Evolutionary conservation across 2,888 invertebrate species (phyloP).

Genomic region (Drosophila borealis): DNA sequence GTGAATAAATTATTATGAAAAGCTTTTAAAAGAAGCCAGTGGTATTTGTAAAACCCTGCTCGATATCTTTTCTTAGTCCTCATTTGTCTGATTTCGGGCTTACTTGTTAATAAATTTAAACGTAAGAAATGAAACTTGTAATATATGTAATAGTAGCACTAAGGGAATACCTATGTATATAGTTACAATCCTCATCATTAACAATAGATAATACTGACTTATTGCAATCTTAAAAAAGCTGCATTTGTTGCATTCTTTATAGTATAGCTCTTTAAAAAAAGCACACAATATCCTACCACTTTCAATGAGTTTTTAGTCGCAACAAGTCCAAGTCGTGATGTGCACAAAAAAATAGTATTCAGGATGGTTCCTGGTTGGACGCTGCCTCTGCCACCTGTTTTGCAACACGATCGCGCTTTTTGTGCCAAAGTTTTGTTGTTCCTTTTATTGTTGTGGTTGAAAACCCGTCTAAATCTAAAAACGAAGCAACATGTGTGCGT

Average conservation of each 20-base stretch:
- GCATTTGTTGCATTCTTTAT: constrained; percentile 5
- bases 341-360: constrained; percentile 33
- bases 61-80: too few relatives aligned
- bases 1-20: too few relatives aligned
- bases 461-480: constrained; percentile 79
- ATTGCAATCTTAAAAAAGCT: neutral
- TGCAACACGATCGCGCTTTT: constrained; percentile 65
- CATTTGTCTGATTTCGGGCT: too few relatives aligned
- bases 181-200: neutral
- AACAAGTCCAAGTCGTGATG: constrained; percentile 47
- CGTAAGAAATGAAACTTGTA: neutral
- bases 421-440: constrained; percentile 38
- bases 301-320: constrained; percentile 40
- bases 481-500: constrained; percentile 78
- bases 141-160: too few relatives aligned
- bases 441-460: constrained; percentile 18
- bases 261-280: neutral
- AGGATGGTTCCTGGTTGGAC: constrained; percentile 60
- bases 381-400: constrained; percentile 56
- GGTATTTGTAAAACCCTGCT: too few relatives aligned
- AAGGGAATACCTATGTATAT: neutral
- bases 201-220: neutral
- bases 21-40: too few relatives aligned
- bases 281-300: constrained; percentile 3
- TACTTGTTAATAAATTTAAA: neutral